A percentile compares a stretch with the other conserved stretches of the same genome.
Conservation (phyloP, 2,888 invertebrate species). For the Opisthograptis luteolata region DNA sequence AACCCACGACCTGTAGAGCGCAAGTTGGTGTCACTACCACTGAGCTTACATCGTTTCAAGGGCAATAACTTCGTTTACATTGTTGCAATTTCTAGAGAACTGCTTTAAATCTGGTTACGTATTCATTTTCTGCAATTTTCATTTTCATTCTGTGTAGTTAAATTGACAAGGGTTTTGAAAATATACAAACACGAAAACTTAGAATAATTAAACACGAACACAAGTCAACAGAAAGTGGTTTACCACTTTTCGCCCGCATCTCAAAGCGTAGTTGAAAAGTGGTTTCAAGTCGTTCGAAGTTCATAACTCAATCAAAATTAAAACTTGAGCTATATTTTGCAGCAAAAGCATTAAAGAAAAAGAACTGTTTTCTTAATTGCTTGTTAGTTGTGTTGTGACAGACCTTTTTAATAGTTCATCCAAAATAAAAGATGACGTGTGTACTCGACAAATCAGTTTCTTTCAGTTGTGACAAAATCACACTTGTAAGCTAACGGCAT, state of each 20-base stretch:
- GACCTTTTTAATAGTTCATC: neutral
- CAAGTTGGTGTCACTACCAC: too few species aligned
- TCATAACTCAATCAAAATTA: constrained; percentile 15
- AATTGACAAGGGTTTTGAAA: neutral
- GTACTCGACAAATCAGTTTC: too few species aligned
- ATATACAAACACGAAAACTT: too few species aligned
- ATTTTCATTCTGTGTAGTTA: neutral
- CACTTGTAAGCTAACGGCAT: too few species aligned
- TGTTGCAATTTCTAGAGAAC: too few species aligned
- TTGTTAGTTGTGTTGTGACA: too few species aligned
- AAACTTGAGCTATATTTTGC: constrained; percentile 5
- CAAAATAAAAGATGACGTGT: neutral
- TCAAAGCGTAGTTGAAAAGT: constrained; percentile 10
- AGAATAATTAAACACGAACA: constrained; percentile 2
- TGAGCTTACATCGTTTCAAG: too few species aligned
- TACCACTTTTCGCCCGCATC: constrained; percentile 14
- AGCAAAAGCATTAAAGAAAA: constrained; percentile 1
- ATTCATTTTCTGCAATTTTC: neutral
- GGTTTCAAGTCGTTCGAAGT: constrained; percentile 9
- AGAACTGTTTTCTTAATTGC: neutral
- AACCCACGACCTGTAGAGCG: too few species aligned
- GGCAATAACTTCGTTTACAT: too few species aligned
- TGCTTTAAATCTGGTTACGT: too few species aligned
- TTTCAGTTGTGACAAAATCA: too few species aligned
- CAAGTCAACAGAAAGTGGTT: constrained; percentile 6